Base-by-base conservation (phyloP, 2,888 invertebrate genomes). In the Xylophagus ater region DNA sequence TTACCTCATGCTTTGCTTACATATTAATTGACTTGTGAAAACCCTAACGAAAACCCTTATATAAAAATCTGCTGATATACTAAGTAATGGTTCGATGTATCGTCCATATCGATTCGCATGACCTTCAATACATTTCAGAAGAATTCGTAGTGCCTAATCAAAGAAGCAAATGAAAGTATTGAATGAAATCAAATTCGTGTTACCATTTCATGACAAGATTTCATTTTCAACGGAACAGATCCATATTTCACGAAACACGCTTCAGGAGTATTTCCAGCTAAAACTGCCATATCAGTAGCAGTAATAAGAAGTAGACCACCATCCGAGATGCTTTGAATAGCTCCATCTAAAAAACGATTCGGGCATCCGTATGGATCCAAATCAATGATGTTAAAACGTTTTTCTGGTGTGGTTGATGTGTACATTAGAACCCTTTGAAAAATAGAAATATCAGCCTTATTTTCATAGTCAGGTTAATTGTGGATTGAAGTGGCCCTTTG, bases 351-450 rank as follows among this genome's bases (percentile, higher is more conserved):
- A 65, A 98, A 99, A 26, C 77, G 76, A 2, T 88, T 80, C 0
- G 98, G 93, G 52, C 90, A 89, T 2, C 98, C 98, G 50, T 97
- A 99, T 0, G 98, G 98, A 67, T 99, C 98, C 41, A 99, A 65
- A 62, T 99, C 98, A 36, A 99, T 78, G 0, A 80, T 88, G 54
- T 93, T 77, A 60, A 93, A 96, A 25, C 80, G 73, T 38, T 80
- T 71, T 2, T 66, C 56, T 15, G 70, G 66, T 14, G 68, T 68
- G 35, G 80, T 76, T 52, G 84, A 79, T 50, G 77, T 70, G 54
- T 89, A 85, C 90, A 94, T 90, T 2, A 89, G 56, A 64, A 84
- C 76, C 49, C 89, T 92, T 61, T 10, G 69, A 66, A 51, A 50
- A 18, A 13, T 23, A n/a, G n/a, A n/a, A n/a, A 34, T 20, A 24